These are phyloP conservation scores for Alentia gelatinosa DNA, from an alignment of 2,888 invertebrate species.

Conservation along the genomic window DNA sequence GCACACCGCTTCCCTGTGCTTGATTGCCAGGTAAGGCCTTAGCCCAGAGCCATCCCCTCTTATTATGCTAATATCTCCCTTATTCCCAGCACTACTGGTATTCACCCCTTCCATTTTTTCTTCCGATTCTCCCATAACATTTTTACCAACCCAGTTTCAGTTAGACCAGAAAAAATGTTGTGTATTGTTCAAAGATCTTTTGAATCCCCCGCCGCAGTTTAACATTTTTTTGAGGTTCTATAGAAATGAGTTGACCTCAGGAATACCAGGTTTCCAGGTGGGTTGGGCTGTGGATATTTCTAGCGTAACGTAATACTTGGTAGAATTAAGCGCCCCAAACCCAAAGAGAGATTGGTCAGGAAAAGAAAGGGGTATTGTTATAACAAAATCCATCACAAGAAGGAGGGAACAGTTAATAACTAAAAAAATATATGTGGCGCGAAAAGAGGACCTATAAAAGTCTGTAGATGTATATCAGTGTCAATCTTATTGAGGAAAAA, in stretches of 20 bases:
- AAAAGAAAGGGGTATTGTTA: neutral
- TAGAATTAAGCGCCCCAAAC: no score
- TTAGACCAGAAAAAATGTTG: neutral
- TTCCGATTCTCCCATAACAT: neutral
- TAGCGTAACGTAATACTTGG: neutral
- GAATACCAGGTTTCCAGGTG: neutral
- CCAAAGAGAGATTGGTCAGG: no score
- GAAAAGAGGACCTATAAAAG: no score
- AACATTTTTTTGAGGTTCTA: neutral
- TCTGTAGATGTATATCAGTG: no score
- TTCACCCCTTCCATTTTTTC: neutral
- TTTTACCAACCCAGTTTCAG: neutral
- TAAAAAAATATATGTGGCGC: no score
- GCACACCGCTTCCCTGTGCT: neutral
- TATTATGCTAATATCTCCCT: slow-evolving; percentile 12
- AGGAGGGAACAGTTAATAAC: no score
- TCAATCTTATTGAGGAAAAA: no score
- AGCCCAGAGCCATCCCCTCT: neutral
- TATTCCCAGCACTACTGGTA: neutral
- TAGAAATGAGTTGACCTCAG: neutral
- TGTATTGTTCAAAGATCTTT: neutral
- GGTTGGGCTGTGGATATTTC: neutral
- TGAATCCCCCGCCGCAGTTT: neutral
- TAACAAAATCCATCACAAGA: neutral
- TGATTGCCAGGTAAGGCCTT: neutral